These are phyloP conservation scores for Quadriops clusia DNA, from an alignment of 2,888 invertebrate genomes.

Conservation along the genomic window DNA sequence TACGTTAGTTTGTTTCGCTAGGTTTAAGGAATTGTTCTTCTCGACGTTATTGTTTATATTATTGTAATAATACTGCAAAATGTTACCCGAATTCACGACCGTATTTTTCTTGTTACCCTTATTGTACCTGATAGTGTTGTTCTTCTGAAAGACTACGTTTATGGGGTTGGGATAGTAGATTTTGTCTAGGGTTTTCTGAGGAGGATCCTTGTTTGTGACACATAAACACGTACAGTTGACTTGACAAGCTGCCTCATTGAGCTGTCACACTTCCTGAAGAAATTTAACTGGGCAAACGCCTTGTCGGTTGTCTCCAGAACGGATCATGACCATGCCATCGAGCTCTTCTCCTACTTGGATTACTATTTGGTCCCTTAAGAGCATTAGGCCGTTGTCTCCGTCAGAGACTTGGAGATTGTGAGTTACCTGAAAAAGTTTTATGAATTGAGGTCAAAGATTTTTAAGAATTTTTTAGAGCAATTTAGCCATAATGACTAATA, in stretches of 20 bases:
- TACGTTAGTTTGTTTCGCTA: conserved; percentile 26
- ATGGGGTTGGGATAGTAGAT: conserved; percentile 29
- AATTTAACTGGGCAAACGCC: conserved; percentile 90
- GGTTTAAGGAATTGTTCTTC: conserved; percentile 26
- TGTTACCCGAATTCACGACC: conserved; percentile 20
- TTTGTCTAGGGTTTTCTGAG: conserved; percentile 23
- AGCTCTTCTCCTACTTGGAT: conserved; percentile 84
- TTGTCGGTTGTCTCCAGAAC: conserved; percentile 85
- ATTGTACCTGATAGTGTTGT: conserved; percentile 17
- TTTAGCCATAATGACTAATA: no score
- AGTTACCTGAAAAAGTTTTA: conserved; percentile 41
- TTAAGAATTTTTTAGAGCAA: conserved; percentile 1
- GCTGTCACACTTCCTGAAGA: conserved; percentile 88
- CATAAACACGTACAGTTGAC: conserved; percentile 27
- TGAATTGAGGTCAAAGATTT: conserved; percentile 1
- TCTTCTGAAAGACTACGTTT: conserved; percentile 23
- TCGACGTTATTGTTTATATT: conserved; percentile 29
- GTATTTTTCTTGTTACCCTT: conserved; percentile 24
- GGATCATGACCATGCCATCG: conserved; percentile 88
- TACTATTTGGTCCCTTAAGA: conserved; percentile 87
- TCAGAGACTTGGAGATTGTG: conserved; percentile 79
- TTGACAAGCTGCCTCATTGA: conserved; percentile 31
- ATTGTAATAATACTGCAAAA: conserved; percentile 36
- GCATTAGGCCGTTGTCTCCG: conserved; percentile 67
- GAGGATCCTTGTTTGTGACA: conserved; percentile 17